phyloP scores from a whole-genome alignment of 2,888 invertebrate genomes.

The Cephus pulcher region DNA sequence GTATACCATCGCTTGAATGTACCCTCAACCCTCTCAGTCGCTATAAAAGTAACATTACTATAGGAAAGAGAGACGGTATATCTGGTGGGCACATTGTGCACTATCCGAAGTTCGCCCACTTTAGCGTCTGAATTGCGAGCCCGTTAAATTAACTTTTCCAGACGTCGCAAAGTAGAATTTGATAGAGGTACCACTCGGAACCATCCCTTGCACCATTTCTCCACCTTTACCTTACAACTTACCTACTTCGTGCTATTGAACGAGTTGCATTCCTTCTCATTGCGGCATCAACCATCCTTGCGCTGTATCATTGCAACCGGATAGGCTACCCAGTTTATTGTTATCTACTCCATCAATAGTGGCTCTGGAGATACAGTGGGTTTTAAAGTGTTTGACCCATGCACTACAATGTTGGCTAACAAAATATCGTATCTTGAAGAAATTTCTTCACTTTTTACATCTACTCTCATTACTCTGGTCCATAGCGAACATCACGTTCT shows the following conservation, averaged over 20 bases:
- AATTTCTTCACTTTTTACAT: too few relatives aligned
- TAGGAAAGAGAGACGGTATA: not conserved
- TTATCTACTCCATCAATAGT: not conserved
- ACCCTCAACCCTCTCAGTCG: too few relatives aligned
- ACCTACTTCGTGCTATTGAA: too few relatives aligned
- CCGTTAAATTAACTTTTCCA: slow-evolving; percentile 17
- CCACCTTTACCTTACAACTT: too few relatives aligned
- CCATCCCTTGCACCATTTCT: too few relatives aligned
- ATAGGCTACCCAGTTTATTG: not conserved
- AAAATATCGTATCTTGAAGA: not conserved
- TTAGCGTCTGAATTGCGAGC: slow-evolving; percentile 10
- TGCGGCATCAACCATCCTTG: too few relatives aligned
- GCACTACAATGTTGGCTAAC: not conserved
- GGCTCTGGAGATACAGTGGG: not conserved
- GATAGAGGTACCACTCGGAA: slow-evolving; percentile 10
- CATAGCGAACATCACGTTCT: too few relatives aligned
- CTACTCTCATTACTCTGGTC: too few relatives aligned
- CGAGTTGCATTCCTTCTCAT: too few relatives aligned
- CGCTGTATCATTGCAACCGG: too few relatives aligned
- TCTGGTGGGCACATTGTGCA: slow-evolving; percentile 2
- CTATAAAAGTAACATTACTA: not conserved
- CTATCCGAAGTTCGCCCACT: slow-evolving; percentile 3
- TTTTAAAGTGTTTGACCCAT: not conserved
- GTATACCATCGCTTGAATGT: too few relatives aligned
- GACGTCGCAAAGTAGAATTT: slow-evolving; percentile 20